phyloP scores from a whole-genome alignment of 2,113 vertebrate species.

The Pelecanus crispus region DNA sequence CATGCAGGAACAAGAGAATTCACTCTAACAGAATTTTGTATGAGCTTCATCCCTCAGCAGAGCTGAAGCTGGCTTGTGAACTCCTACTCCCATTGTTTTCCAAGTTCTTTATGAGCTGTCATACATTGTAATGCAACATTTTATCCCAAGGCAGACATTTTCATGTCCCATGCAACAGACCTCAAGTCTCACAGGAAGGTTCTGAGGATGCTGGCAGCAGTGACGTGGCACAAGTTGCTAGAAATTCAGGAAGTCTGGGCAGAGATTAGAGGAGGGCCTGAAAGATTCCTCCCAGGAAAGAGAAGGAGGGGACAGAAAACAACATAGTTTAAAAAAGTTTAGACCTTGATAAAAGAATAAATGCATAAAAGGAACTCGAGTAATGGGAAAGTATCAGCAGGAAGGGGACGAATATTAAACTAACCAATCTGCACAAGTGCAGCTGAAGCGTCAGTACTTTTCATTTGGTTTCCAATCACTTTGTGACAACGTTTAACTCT shows the following conservation, averaged over 20 bases:
- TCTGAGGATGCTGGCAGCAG: neutral
- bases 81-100: neutral
- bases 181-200: neutral
- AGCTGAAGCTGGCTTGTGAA: neutral
- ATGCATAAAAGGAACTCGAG: neutral
- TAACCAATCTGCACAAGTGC: neutral
- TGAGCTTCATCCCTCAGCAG: neutral
- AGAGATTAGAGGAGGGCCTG: neutral
- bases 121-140: neutral
- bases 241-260: neutral
- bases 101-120: neutral
- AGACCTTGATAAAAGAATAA: neutral
- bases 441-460: neutral
- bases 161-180: neutral
- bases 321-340: neutral
- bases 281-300: neutral
- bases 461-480: neutral
- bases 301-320: neutral
- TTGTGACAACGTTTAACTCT: neutral
- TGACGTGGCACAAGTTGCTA: neutral
- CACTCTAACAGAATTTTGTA: neutral
- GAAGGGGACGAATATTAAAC: neutral
- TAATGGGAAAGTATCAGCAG: neutral
- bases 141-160: neutral
- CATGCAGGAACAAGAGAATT: neutral